Base-by-base conservation (phyloP, 2,797 vertebrate genomes). In the Cossypha polioptera region DNA sequence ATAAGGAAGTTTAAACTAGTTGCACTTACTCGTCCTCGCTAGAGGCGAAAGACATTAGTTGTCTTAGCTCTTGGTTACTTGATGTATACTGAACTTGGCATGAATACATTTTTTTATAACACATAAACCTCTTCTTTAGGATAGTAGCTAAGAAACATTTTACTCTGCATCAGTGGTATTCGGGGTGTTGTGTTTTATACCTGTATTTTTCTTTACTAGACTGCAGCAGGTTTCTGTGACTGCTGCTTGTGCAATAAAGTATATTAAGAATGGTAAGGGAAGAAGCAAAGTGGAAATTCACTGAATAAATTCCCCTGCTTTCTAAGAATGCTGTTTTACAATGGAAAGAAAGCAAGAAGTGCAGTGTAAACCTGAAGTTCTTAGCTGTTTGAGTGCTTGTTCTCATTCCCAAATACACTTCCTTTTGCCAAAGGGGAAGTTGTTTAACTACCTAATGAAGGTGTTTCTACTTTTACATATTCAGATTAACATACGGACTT, bases 351-450 rank as follows among this genome's bases (percentile, higher is more conserved):
- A 59, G 9, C 51, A 78, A 68, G 20, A 77, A 61, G 31, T 77
- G 4, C 50, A n/a, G 2, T 66, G 76, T 95, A 84, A 90, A 78
- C 38, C 35, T 51, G 61, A 78, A 74, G 68, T 77, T 90, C 38
- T 72, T 77, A 86, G 72, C 62, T 86, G 42, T 89, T 94, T 42
- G 50, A 85, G 35, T 93, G 80, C 81, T 93, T 95, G 93, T 94
- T 95, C 74, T 92, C 33, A 53, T 88, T 92, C 79, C 43, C 47
- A 91, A 75, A 75, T 71, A 68, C 33, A 63, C 38, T 91, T 93
- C 81, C 91, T 90, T 91, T 95, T 95, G 91, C 96, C 93, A 68
- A 76, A 79, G 93, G 94, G 94, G n/a, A 89, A 77, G 76, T 88
- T 86, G 69, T 94, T 96, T 84, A 83, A 72, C 82, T 91, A 50